Base-by-base conservation (phyloP, 2,797 vertebrate genomes). In the Parauchenoglanis punctatus region DNA sequence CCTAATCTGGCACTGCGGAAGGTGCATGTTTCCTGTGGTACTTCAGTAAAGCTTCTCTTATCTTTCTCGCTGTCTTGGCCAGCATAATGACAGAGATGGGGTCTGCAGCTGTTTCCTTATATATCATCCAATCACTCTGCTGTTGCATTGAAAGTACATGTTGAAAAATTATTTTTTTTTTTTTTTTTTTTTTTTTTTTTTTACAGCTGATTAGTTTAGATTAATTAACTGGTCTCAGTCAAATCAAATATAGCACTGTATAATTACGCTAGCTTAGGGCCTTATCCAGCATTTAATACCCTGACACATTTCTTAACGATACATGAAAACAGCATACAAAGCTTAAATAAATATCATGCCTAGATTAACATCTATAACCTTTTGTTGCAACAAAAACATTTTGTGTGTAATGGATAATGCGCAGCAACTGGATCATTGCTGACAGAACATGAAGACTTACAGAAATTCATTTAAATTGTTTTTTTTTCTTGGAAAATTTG, bases 1-100 rank as follows among this genome's bases (percentile, higher is more conserved):
- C 15, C 49, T 67, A 88, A 77, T 76, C 84, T 65, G 54, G 11
- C 65, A n/a, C 65, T 46, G 23, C 63, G 72, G 82, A 52, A 28
- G 65, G 40, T 31, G 10, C 25, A 18, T 40, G 59, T 58, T 88
- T 77, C 70, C 78, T 88, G 46, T 44, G 10, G 13, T 82, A 56
- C 18, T 44, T 6, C 17, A 25, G 52, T 40, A 59, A 86, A n/a
- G 7, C 40, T 44, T 86, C 56, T 75, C 31, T 82, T n/a, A 75
- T 49, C 25, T 58, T 81, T 67, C 58, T 58, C 28, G 2, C 35
- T 44, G 20, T 7, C 31, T 13, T 35, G 20, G n/a, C 10, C 44
- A 52, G 83, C 4, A 49, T 49, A 49, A 49, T 49, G 46, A 49
- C 46, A 49, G 46, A 49, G 5, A 7, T 49, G 46, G 46, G 46